Evolutionary conservation across 2,888 invertebrate species (phyloP).

Genomic region (Spialia ferax): DNA sequence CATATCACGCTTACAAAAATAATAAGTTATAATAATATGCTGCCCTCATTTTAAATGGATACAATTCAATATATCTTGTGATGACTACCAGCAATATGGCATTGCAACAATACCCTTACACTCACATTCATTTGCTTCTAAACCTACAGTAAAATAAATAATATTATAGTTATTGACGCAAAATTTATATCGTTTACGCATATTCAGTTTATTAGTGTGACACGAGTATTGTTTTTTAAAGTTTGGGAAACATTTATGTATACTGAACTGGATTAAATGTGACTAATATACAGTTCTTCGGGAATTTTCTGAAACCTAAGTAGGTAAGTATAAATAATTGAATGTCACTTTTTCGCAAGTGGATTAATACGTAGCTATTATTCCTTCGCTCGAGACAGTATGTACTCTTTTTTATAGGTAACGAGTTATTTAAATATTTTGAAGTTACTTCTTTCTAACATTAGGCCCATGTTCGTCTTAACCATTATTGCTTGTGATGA

Average conservation of each 20-base stretch:
- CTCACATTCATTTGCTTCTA: constrained; percentile 13
- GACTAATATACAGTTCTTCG: neutral
- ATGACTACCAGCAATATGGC: neutral
- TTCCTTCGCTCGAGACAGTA: neutral
- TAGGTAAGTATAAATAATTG: too few relatives aligned
- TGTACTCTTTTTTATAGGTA: neutral
- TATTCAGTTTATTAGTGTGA: constrained; percentile 29
- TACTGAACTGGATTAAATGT: neutral
- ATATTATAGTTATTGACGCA: constrained; percentile 33
- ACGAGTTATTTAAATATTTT: neutral
- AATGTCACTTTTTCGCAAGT: neutral
- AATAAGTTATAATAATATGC: neutral
- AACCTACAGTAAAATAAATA: constrained; percentile 45
- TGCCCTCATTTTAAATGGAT: neutral
- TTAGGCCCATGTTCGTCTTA: constrained; percentile 40
- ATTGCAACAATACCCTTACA: neutral
- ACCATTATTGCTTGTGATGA: constrained; percentile 23
- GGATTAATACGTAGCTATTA: neutral
- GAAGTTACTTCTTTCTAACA: constrained; percentile 3
- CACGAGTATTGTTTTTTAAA: constrained; percentile 43
- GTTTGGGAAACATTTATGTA: neutral
- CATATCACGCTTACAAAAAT: neutral
- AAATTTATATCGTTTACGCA: constrained; percentile 35
- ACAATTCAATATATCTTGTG: neutral
- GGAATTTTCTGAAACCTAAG: neutral